Base-by-base conservation (phyloP, 2,113 vertebrate species). In the Sciurus niger region DNA sequence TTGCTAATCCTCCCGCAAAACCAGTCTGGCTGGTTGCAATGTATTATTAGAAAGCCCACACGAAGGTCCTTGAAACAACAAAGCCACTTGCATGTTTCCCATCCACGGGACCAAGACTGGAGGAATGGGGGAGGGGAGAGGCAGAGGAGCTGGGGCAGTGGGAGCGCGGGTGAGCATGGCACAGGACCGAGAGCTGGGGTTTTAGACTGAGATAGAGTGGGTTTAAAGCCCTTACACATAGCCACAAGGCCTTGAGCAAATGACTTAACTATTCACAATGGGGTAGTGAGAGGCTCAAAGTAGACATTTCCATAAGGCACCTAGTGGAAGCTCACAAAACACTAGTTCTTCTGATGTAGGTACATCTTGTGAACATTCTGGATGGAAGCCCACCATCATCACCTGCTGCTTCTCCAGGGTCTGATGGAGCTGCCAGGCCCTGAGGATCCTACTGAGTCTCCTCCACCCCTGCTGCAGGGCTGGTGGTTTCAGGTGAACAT, bases 1-100 rank as follows among this genome's bases (percentile, higher is more conserved):
- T 92, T 94, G 90, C 86, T 94, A 93, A 89, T 80, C 94, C 91
- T 92, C 96, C 89, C 13, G 83, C 79, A 53, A 80, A 98, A 97
- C 97, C 98, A 90, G 98, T 93, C 86, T 2, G 79, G 46, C 96
- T 78, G 85, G 97, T 92, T 90, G 91, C 48, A 25, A 8, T 46
- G 93, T 84, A 25, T 96, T 95, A 84, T 96, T 84, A 86, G 95
- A 95, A 90, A 97, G 93, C 96, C 97, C 93, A 97, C 97, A 84
- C 53, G 2, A 37, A 40, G 10, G 28, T 67, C 83, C 51, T 70
- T 34, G 68, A 74, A 89, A 98, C 96, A 96, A 96, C 89, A 89
- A 90, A 84, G 63, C 46, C 37, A 37, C 85, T 93, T 95, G 46
- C 13, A 7, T 18, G n/a, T 77, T 89, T 88, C 92, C 8, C 84